Evolutionary conservation across 2,113 vertebrate species (phyloP).

Genomic region (Chlamydotis undulata): DNA sequence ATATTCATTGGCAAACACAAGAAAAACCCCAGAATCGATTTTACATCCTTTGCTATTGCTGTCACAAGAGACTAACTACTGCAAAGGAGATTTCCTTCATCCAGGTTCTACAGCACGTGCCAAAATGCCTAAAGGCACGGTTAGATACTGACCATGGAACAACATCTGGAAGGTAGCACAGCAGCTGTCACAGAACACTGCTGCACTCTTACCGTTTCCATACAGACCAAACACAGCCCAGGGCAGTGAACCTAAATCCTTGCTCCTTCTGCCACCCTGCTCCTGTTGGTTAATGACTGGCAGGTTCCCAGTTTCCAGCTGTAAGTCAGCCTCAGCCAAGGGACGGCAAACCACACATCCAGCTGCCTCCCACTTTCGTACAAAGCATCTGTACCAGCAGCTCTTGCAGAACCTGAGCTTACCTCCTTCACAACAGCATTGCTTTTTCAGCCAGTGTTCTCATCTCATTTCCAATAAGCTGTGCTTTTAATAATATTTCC

Average conservation of each 20-base stretch:
- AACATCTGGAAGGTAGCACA: not conserved
- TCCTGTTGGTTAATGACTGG: not conserved
- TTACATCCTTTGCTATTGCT: not conserved
- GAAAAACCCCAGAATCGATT: not conserved
- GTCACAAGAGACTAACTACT: not conserved
- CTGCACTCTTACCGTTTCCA: not conserved
- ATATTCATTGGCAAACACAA: not conserved
- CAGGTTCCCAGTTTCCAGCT: not conserved
- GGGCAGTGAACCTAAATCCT: not conserved
- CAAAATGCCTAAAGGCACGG: not conserved
- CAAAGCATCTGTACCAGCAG: not conserved
- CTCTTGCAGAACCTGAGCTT: not conserved
- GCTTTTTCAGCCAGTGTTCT: not conserved
- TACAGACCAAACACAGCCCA: not conserved
- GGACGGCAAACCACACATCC: not conserved
- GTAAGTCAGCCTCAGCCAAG: not conserved
- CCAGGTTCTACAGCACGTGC: not conserved
- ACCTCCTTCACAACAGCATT: not conserved
- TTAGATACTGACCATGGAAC: not conserved
- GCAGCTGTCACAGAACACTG: not conserved
- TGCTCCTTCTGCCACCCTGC: not conserved
- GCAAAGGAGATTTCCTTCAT: not conserved
- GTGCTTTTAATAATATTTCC: not conserved
- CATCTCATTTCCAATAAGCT: not conserved
- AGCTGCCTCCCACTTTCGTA: not conserved